Evolutionary conservation across 1,140 invertebrate genomes (phyloP), one percentile per base, ranked within the genome.

Genomic region (Galleria mellonella): DNA sequence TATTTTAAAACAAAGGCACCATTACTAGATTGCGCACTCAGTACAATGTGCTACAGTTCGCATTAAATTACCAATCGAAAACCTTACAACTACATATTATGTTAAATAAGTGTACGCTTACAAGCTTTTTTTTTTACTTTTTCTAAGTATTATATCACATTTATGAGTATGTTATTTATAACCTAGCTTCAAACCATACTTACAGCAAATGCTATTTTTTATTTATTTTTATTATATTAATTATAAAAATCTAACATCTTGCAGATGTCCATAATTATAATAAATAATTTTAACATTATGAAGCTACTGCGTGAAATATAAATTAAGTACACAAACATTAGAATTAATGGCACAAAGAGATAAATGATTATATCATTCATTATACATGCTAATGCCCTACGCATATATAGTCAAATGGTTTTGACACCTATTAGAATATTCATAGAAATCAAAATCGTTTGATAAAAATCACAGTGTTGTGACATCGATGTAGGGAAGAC

Each of bases 71-170:
- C 17, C 17, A 23, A 2, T 3, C 17, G 6, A 3, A 23, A 23
- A 57, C 56, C 73, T 77, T 78, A 74, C 28, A 33, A 43, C 31
- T 32, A 51, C 72, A 72, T 73, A 27, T 48, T 60, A 65, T 56
- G 58, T 64, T 65, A 66, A 61, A 68, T 62, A 74, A 51, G 53
- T 66, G 62, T 71, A 75, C 67, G 71, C 72, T 78, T 72, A 66
- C 51, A 81, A 78, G 74, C 77, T 65, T 63, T 72, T 78, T 82
- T 72, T 71, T 70, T 51, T 47, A 47, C 50, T 67, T 75, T 73
- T 79, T 62, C 63, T 72, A 57, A 66, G 64, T 66, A 64, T 63
- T 73, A 73, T 78, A 83, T 83, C 77, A 83, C 77, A 83, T 83
- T 83, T 75, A 77, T 57, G 74, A 79, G 73, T 79, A 79, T 78